Evolutionary conservation across 2,888 invertebrate species (phyloP), one percentile per base, ranked within the genome.

Genomic region (Alviniconcha strummeri): DNA sequence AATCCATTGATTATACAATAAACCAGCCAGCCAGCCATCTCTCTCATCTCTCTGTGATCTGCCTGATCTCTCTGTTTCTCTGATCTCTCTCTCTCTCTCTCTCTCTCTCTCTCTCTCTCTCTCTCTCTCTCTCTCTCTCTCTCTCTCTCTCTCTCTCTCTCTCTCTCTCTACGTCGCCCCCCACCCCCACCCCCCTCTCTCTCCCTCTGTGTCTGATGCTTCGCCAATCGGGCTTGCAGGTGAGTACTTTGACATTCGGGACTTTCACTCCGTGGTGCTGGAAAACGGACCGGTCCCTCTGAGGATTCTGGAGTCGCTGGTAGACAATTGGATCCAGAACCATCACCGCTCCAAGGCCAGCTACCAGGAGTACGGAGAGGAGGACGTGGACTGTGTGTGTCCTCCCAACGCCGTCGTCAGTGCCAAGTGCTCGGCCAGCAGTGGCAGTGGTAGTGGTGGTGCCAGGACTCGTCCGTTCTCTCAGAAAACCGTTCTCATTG

Each of bases 251-350:
- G 90, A 93, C 85, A 84, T 93, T 36, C 89, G 89, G 76, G 90
- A 92, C 15, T 94, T 94, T 87, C 93, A 94, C 84, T 89, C 91
- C 11, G 89, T 91, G n/a, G 86, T 93, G 19, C 86, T 94, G 79
- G 86, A 88, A 77, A 89, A 90, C 13, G 93, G 91, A 8, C 87
- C 90, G 1, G 89, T 90, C 76, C 92, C 93, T 0, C 85, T 93
- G 57, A 85, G 85, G 19, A 84, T 93, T 17, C 85, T 93, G 78
- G 92, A 92, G 76, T 86, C 89, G 5, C 82, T 89, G 52, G 88
- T 91, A 11, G 80, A 87, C 19, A 84, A 88, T 52, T 90, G 89
- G 89, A 87, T 91, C 9, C 15, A 81, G 55, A 81, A 87, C 67
- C 85, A 87, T 76, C 75, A 83, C 77, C 60, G 77, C 19, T 52